Conservation (phyloP, 1,140 invertebrate genomes). For the Sycophaga agraensis region DNA sequence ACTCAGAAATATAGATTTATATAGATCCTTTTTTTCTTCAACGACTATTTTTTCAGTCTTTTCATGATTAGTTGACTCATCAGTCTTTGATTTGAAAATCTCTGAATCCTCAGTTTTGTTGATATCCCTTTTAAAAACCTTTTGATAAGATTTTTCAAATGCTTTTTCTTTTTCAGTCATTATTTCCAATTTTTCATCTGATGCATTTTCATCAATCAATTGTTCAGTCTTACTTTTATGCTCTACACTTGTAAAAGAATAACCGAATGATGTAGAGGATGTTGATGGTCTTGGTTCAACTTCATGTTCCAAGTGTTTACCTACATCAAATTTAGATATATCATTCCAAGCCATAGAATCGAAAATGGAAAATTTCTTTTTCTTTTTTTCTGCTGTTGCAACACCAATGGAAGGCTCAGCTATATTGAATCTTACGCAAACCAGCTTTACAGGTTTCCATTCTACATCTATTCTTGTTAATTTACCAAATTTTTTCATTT, state of each 20-base stretch:
- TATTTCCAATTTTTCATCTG: neutral
- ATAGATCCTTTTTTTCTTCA: constrained; percentile 65
- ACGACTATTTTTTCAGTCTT: constrained; percentile 37
- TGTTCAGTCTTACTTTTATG: neutral
- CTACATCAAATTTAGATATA: constrained; percentile 40
- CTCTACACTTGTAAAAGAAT: neutral
- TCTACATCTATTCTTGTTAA: constrained; percentile 70
- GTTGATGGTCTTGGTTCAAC: constrained; percentile 2
- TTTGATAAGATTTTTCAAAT: constrained; percentile 45
- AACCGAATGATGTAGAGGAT: neutral
- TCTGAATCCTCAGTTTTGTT: neutral
- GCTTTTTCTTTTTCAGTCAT: constrained; percentile 40
- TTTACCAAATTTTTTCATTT: constrained; percentile 79
- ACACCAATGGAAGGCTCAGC: constrained; percentile 76
- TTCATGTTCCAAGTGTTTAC: constrained; percentile 14
- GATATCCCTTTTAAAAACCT: constrained; percentile 36
- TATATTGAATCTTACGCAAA: constrained; percentile 95
- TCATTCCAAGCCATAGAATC: constrained; percentile 64
- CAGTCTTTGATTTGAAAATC: neutral
- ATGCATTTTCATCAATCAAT: neutral
- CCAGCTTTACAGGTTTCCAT: constrained; percentile 84
- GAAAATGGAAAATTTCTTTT: constrained; percentile 73
- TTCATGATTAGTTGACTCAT: constrained; percentile 32
- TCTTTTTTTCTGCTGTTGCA: constrained; percentile 57
- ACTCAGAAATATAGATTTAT: constrained; percentile 68